Evolutionary conservation across 2,888 invertebrate species (phyloP).

Genomic region (Autographa gamma): DNA sequence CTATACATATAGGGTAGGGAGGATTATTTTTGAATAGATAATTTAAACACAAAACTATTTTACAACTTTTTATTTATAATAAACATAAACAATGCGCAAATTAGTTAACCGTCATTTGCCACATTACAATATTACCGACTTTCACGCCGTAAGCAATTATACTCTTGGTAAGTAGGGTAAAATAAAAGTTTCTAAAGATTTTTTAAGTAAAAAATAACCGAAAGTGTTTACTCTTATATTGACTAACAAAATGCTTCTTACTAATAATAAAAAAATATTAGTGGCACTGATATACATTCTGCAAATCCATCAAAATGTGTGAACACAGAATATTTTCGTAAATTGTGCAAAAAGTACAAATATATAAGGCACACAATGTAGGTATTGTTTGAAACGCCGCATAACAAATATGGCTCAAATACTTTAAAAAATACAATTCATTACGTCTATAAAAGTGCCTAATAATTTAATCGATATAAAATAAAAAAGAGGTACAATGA

Average conservation of each 20-base stretch:
- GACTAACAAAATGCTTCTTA: slow-evolving; percentile 83
- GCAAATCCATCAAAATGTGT: slow-evolving; percentile 52
- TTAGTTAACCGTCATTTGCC: slow-evolving; percentile 78
- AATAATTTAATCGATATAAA: slow-evolving; percentile 46
- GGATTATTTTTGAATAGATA: no score
- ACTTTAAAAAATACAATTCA: slow-evolving; percentile 52
- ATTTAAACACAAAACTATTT: slow-evolving; percentile 59
- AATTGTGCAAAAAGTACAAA: slow-evolving; percentile 73
- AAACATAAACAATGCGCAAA: slow-evolving; percentile 88
- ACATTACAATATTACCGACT: slow-evolving; percentile 68
- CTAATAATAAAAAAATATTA: slow-evolving; percentile 68
- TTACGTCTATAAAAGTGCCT: slow-evolving; percentile 51
- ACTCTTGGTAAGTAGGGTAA: slow-evolving; percentile 68
- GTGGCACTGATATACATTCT: slow-evolving; percentile 80
- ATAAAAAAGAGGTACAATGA: slow-evolving; percentile 50
- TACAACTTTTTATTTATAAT: slow-evolving; percentile 83
- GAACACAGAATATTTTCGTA: slow-evolving; percentile 58
- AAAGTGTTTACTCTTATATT: slow-evolving; percentile 75
- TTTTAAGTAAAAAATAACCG: slow-evolving; percentile 69
- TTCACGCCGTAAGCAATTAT: slow-evolving; percentile 66
- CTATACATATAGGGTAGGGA: no score
- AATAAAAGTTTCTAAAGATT: slow-evolving; percentile 69
- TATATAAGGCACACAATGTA: slow-evolving; percentile 74
- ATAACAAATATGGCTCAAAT: slow-evolving; percentile 58
- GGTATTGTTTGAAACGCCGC: slow-evolving; percentile 52